Base-by-base conservation (phyloP, 2,113 vertebrate species). In the Catharus fuscescens region DNA sequence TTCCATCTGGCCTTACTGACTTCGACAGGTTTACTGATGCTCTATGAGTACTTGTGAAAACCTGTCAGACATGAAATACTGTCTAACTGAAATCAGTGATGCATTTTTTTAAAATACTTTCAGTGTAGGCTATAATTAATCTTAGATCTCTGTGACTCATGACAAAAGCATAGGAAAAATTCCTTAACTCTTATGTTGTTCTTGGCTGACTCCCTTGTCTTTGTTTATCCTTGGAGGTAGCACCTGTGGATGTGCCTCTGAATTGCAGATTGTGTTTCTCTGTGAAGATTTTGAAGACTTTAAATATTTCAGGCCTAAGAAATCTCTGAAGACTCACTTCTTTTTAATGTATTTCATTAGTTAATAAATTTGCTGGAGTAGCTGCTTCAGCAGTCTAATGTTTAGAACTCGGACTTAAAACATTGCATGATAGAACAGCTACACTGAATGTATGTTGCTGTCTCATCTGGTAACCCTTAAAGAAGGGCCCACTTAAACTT, bases 91-190 rank as follows among this genome's bases (percentile, higher is more conserved):
- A 93, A 93, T 93, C 79, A 52, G 47, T 28, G 24, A 57, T 85
- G 62, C 42, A n/a, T 67, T 62, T 87, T 38, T 87, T 80, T 6
- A 71, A 88, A 57, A 40, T 91, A 56, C 59, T 82, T 90, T 74
- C 24, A 70, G 64, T 78, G 85, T 34, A 80, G 69, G 61, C 71
- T 96, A 8, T 96, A 95, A 95, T 97, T 97, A 96, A 93, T 93
- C 64, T 40, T 80, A 70, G 56, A 88, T 93, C 85, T 97, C 47
- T 2, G 10, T 97, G 94, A 95, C 90, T 96, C 94, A 96, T 74
- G 60, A 82, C 44, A 90, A 78, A 96, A 93, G 93, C 57, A 83
- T 34, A 90, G 88, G 85, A 90, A 92, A 76, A 96, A 94, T 85
- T 93, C 71, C 45, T 78, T 77, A 88, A 90, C 81, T 94, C 90